Evolutionary conservation across 2,797 vertebrate genomes (phyloP), one percentile per base, ranked within the genome.

Genomic region (Rhinella marina): DNA sequence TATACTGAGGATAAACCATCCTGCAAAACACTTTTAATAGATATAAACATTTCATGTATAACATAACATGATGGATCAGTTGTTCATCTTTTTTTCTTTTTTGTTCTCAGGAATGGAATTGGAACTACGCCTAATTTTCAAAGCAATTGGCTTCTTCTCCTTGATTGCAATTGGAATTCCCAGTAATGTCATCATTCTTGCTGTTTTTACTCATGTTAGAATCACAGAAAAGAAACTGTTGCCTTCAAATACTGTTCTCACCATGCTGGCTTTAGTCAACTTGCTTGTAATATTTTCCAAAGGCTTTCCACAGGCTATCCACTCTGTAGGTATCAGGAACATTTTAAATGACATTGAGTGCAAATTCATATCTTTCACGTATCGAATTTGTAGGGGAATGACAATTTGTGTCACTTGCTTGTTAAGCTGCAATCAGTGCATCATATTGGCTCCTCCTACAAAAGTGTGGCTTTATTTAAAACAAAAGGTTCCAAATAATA

Each of bases 401-500:
- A 84, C 88, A 8, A 90, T 90, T 25, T 90, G 88, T 85, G 76
- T 87, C 72, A 90, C 88, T 13, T 81, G 86, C 25, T 70, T 90
- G 17, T 50, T 90, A 29, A 90, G 88, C 68, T 90, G 88, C 82
- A 81, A 90, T 62, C 88, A 90, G 57, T 90, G 88, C 17, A 70
- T 90, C 8, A 81, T 90, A 81, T n/a, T 90, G 16, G 88, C 86
- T 25, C 88, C 88, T n/a, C 57, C 81, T 5, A 84, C 81, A 80
- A 87, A 82, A 52, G 23, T 9, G 2, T 90, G 88, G 88, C 66
- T 87, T 50, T 61, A 27, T 66, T 32, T 90, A 48, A 90, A 90
- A 61, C 84, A 90, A 64, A 85, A 78, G 64, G 27, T 90, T 9
- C 61, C 84, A 68, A 25, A 27, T 29, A 89, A 87, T 12, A 50